Evolutionary conservation across 2,797 vertebrate genomes (phyloP).

Genomic region (Psittacula derbiana): DNA sequence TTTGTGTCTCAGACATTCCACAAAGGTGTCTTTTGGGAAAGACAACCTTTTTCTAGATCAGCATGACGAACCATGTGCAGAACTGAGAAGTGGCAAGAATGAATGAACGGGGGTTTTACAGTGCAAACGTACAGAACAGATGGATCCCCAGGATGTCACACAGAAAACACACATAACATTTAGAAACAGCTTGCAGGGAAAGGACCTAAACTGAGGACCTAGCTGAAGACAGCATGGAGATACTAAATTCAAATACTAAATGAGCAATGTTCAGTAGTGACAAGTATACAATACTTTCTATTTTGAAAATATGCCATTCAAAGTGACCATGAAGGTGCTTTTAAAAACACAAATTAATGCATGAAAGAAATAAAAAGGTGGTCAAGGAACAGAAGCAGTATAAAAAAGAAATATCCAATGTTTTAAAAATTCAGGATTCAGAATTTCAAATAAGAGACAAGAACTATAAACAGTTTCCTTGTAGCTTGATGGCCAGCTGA

Average conservation of each 20-base stretch:
- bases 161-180: background rate
- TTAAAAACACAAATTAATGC: background rate
- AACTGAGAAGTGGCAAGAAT: background rate
- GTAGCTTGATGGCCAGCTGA: background rate
- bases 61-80: background rate
- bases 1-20: background rate
- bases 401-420: background rate
- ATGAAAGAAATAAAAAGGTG: conserved; percentile 3
- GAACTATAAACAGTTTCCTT: background rate
- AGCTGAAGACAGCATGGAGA: background rate
- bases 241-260: background rate
- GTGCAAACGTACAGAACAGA: background rate
- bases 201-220: background rate
- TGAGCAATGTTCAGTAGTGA: background rate
- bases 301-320: background rate
- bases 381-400: background rate
- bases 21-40: background rate
- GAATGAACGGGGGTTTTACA: background rate
- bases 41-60: background rate
- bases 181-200: background rate
- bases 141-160: background rate
- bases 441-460: background rate
- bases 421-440: background rate
- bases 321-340: background rate
- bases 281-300: background rate